phyloP scores from a whole-genome alignment of 2,797 vertebrate species.

The Discoglossus pictus region DNA sequence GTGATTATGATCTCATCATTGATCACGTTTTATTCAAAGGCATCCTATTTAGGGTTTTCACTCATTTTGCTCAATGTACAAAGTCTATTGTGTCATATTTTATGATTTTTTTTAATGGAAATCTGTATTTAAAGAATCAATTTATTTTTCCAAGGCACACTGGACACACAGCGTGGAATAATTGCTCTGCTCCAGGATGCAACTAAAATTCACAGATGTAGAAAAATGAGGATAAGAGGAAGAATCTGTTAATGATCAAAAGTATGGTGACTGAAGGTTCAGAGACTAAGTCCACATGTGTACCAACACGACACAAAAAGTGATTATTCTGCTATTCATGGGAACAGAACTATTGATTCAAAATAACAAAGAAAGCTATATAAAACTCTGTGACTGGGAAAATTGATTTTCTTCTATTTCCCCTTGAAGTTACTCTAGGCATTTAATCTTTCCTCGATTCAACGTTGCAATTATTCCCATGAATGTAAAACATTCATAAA shows the following conservation, averaged over 20 bases:
- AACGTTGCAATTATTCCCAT: constrained; percentile 36
- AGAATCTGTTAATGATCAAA: constrained; percentile 60
- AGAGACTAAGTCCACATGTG: constrained; percentile 71
- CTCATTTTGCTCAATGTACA: constrained; percentile 19
- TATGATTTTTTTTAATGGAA: constrained; percentile 51
- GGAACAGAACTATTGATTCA: constrained; percentile 81
- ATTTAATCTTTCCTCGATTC: constrained; percentile 48
- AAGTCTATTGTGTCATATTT: constrained; percentile 23
- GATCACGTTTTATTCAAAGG: constrained; percentile 30
- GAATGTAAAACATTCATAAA: constrained; percentile 38
- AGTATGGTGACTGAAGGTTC: constrained; percentile 52
- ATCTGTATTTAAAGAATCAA: constrained; percentile 57
- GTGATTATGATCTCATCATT: constrained; percentile 21
- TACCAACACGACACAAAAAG: constrained; percentile 76
- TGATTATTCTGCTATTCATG: constrained; percentile 81
- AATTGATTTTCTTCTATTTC: constrained; percentile 70
- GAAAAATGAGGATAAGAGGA: constrained; percentile 55
- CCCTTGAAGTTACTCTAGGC: constrained; percentile 46
- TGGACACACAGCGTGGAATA: constrained; percentile 56
- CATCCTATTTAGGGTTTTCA: constrained; percentile 18
- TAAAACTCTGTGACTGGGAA: constrained; percentile 68
- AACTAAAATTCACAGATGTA: constrained; percentile 53
- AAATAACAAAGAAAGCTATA: constrained; percentile 61
- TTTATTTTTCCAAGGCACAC: constrained; percentile 44
- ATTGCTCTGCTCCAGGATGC: constrained; percentile 52